phyloP scores from a whole-genome alignment of 2,113 vertebrate species.

The Eonycteris spelaea region DNA sequence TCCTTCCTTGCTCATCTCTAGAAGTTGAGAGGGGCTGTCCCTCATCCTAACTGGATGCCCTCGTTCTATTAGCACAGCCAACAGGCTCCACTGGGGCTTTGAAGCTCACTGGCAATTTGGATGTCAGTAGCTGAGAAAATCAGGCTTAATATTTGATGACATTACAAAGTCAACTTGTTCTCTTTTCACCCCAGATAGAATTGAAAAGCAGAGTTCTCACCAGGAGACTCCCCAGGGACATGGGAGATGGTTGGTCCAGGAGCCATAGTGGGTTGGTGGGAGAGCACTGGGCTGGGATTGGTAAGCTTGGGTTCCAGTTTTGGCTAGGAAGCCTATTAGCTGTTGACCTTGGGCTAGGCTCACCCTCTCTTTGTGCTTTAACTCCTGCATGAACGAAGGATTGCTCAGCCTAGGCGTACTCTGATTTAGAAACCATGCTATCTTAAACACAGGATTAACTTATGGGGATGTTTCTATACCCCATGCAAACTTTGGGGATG shows the following conservation, averaged over 20 bases:
- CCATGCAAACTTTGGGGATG: neutral
- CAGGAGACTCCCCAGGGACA: neutral
- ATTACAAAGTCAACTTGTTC: slow-evolving; percentile 71
- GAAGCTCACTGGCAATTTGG: slow-evolving; percentile 43
- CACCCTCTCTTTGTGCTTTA: neutral
- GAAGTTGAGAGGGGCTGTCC: neutral
- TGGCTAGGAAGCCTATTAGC: neutral
- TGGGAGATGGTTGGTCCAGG: slow-evolving; percentile 28
- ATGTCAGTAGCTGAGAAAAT: slow-evolving; percentile 71
- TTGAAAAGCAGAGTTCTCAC: slow-evolving; percentile 52
- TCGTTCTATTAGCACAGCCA: slow-evolving; percentile 55
- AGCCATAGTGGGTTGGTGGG: neutral
- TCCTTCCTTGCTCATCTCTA: neutral
- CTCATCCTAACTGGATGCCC: slow-evolving; percentile 2
- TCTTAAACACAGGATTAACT: neutral
- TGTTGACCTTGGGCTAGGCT: slow-evolving; percentile 2
- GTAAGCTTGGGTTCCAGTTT: neutral
- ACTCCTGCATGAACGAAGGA: neutral
- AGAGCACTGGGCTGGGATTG: neutral
- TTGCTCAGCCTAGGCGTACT: neutral
- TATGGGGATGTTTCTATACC: neutral
- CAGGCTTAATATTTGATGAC: slow-evolving; percentile 68
- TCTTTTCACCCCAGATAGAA: slow-evolving; percentile 55
- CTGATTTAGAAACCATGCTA: neutral
- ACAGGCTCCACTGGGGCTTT: slow-evolving; percentile 19